A percentile compares a stretch with the other conserved stretches of the same genome.
Evolutionary conservation across 2,797 vertebrate species (phyloP).

Genomic region (Margarornis squamiger): DNA sequence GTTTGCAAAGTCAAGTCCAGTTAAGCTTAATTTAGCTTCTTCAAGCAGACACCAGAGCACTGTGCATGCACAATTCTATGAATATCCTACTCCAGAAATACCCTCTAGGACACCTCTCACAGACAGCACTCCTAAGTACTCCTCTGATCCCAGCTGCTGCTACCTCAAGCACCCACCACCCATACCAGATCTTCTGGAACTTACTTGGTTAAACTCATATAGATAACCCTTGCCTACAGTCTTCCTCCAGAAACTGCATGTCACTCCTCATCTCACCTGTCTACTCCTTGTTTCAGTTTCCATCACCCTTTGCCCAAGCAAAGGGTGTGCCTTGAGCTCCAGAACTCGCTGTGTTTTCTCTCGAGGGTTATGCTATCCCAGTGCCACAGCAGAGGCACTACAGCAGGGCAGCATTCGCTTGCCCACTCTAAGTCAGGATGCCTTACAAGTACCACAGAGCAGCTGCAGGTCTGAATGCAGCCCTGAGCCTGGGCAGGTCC

Average conservation of each 20-base stretch:
- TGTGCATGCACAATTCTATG: neutral
- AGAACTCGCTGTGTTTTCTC: neutral
- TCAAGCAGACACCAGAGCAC: neutral
- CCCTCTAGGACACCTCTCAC: neutral
- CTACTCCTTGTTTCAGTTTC: neutral
- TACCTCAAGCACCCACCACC: neutral
- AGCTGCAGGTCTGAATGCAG: neutral
- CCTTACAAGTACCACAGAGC: neutral
- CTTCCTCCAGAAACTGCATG: neutral
- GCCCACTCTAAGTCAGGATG: neutral
- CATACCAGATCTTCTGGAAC: neutral
- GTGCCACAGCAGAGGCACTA: neutral
- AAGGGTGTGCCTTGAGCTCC: neutral
- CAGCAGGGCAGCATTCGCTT: neutral
- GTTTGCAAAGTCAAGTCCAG: neutral
- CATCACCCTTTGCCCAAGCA: neutral
- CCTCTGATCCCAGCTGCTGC: neutral
- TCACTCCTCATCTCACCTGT: neutral
- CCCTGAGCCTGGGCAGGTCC: neutral
- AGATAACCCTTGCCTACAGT: neutral
- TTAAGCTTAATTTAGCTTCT: constrained; percentile 5
- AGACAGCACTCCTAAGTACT: neutral
- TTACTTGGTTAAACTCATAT: neutral
- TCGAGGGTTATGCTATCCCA: neutral
- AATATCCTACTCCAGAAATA: neutral